phyloP scores from a whole-genome alignment of 2,888 invertebrate genomes.

The Coelogynopora nodosa region DNA sequence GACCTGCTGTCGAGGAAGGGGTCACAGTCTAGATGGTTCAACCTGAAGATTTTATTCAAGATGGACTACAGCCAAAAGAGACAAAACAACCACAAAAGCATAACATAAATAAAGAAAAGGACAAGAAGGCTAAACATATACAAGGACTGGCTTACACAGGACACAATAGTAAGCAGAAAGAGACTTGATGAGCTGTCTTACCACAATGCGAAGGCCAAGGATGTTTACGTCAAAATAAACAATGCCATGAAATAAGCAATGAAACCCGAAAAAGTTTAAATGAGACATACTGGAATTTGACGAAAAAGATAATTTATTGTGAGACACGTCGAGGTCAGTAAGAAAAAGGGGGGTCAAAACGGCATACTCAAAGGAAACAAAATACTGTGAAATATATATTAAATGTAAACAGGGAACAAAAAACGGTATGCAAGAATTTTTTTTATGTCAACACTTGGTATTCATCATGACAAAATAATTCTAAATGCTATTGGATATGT shows the following conservation, averaged over 20 bases:
- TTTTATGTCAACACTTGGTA: constrained; percentile 17
- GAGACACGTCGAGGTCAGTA: not conserved
- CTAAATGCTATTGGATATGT: not conserved
- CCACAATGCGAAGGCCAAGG: not conserved
- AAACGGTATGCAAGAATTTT: constrained; percentile 15
- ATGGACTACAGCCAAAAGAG: not conserved
- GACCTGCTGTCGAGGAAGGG: not conserved
- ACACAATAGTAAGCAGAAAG: not conserved
- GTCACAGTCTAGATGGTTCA: not conserved
- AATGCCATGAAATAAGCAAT: not conserved
- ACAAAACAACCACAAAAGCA: not conserved
- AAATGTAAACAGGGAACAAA: not conserved
- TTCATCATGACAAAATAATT: constrained; percentile 24
- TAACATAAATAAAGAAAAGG: not conserved
- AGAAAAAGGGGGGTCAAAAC: not conserved
- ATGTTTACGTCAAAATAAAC: not conserved
- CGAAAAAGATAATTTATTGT: not conserved
- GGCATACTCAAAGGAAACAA: not conserved
- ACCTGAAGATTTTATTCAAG: not conserved
- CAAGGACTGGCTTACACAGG: not conserved
- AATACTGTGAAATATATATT: not conserved
- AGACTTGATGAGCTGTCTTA: not conserved
- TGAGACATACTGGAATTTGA: not conserved
- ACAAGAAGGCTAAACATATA: not conserved
- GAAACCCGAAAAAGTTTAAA: not conserved